Evolutionary conservation across 2,797 vertebrate species (phyloP), one percentile per base, ranked within the genome.

Genomic region (Chelon auratus): DNA sequence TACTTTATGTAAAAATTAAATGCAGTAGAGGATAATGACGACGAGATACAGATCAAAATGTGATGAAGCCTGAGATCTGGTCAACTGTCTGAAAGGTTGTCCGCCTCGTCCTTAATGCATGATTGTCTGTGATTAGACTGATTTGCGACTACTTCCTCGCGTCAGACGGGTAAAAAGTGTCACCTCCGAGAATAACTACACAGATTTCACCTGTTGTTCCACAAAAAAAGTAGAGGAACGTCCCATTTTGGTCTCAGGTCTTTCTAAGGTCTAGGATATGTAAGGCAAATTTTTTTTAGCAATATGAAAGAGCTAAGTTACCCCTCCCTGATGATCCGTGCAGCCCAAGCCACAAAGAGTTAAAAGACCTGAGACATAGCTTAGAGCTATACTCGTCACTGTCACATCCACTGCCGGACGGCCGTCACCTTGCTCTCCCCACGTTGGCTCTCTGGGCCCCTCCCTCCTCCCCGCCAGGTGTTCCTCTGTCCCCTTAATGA

Each of bases 401-500:
- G 78, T 82, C 86, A 84, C 67, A 30, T 70, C 75, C 48, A 17
- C 51, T 33, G 47, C 22, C 37, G 75, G 72, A 75, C 48, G 74
- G 68, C 72, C 81, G 47, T 81, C 89, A 82, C 77, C 75, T 80
- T 71, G 56, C 54, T 68, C 30, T 33, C 50, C 37, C 20, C 24
- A 37, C 39, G n/a, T 2, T 5, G 78, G 13, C 66, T 90, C 76
- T 81, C 63, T 42, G 75, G 81, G 75, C 78, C 7, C 24, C 24
- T 24, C 24, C 24, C 1, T 3, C 24, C 24, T 26, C 88, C 66
- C 64, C 85, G 72, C 90, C 93, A 93, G 92, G 92, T 94, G 92
- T 88, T 91, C 58, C 62, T 36, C 61, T 78, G 56, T 85, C 80
- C 77, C 76, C 73, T 80, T 90, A 91, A 92, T 91, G 89, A 91